Evolutionary conservation across 2,888 invertebrate genomes (phyloP), one percentile per base, ranked within the genome.

Genomic region (Electrophaes corylata): DNA sequence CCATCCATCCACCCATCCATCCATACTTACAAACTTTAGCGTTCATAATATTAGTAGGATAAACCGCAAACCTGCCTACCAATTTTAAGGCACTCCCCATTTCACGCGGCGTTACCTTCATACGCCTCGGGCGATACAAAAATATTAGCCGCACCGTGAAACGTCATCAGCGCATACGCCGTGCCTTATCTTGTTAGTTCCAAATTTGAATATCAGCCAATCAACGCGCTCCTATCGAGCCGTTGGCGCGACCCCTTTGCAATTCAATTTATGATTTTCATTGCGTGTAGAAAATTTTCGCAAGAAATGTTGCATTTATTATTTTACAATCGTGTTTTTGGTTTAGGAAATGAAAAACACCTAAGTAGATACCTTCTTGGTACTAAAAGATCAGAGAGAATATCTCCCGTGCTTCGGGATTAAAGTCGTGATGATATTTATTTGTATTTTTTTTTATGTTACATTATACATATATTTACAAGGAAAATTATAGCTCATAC

Each of bases 171-270:
- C 76, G 75, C 81, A 79, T 72, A 84, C 83, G 79, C 82, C 84
- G 79, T 77, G 71, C 70, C 69, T 75, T 73, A 88, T 83, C 81
- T 83, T 63, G 84, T 89, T 88, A 87, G 78, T 73, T 75, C 69
- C 75, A 81, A 89, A 89, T 90, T 88, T 90, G 89, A 88, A 90
- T 90, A 88, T 88, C 88, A 82, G 90, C 90, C 90, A 90, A 90
- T 90, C 88, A 89, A 84, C 85, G 86, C 63, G 71, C 81, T 81
- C 76, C 84, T 73, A 50, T 31, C 75, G 58, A 51, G 64, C 70
- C 73, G 75, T 70, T 70, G 76, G 81, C 71, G 72, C 76, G 81
- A 82, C 83, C 88, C 86, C 75, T 69, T 71, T 69, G 71, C 65
- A 72, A 88, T 86, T 82, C 75, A 78, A 85, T 88, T 29, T 87